These are phyloP conservation scores for Rhamphomyia laevipes DNA, from an alignment of 2,888 invertebrate species.

Conservation along the genomic window DNA sequence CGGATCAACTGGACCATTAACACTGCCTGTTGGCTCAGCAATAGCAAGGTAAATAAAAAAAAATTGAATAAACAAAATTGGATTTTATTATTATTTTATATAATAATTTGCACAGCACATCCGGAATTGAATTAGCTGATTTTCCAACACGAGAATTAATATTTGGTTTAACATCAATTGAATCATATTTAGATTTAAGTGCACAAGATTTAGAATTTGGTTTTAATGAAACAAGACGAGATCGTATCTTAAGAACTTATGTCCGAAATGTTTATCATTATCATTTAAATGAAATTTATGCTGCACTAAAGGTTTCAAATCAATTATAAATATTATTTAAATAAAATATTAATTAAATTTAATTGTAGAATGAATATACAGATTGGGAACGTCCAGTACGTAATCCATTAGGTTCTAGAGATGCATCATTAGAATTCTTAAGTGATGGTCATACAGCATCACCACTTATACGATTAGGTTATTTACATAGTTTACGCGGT, in stretches of 20 bases:
- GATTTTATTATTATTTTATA: neutral
- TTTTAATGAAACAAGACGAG: slow-evolving; percentile 76
- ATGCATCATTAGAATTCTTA: slow-evolving; percentile 71
- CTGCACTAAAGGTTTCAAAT: slow-evolving; percentile 53
- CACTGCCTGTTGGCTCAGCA: slow-evolving; percentile 35
- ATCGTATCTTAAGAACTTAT: slow-evolving; percentile 78
- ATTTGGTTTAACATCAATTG: slow-evolving; percentile 71
- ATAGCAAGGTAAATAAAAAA: slow-evolving; percentile 38
- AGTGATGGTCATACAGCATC: slow-evolving; percentile 89
- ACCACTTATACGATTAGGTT: slow-evolving; percentile 65
- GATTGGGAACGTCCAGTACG: slow-evolving; percentile 88
- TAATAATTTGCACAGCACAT: slow-evolving; percentile 35
- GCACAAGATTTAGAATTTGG: slow-evolving; percentile 83
- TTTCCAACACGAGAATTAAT: slow-evolving; percentile 72
- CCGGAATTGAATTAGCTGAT: slow-evolving; percentile 69
- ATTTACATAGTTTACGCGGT: slow-evolving; percentile 65
- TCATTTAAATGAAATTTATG: slow-evolving; percentile 90
- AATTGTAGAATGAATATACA: slow-evolving; percentile 76
- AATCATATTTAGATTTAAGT: slow-evolving; percentile 72
- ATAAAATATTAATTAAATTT: neutral
- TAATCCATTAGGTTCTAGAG: slow-evolving; percentile 75
- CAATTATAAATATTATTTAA: neutral
- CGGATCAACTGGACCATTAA: slow-evolving; percentile 27
- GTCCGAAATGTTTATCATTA: slow-evolving; percentile 90
- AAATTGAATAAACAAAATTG: neutral